These are phyloP conservation scores for Girardinichthys multiradiatus DNA, from an alignment of 2,113 vertebrate genomes.

Conservation along the genomic window DNA sequence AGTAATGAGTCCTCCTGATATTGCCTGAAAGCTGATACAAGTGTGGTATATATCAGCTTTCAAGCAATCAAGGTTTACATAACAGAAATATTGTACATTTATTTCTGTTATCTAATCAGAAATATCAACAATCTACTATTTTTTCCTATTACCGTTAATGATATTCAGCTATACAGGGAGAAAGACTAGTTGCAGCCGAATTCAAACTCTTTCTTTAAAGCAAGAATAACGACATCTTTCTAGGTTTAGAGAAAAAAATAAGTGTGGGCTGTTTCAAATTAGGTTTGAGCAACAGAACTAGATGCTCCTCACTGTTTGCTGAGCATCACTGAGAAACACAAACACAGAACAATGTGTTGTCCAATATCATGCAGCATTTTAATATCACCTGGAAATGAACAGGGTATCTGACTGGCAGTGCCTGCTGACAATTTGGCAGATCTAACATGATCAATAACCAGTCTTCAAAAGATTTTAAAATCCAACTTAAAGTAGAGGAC, in stretches of 20 bases:
- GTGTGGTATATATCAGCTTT: neutral
- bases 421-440: conserved; percentile 21
- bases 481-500: neutral
- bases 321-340: conserved; percentile 45
- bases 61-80: neutral
- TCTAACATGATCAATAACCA: conserved; percentile 26
- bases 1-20: too few species aligned
- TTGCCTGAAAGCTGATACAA: too few species aligned
- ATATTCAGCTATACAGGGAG: conserved; percentile 26
- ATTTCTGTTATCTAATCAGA: neutral
- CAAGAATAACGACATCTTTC: conserved; percentile 8
- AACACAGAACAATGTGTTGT: conserved; percentile 62
- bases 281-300: conserved; percentile 61
- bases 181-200: neutral
- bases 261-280: conserved; percentile 66
- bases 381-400: conserved; percentile 15
- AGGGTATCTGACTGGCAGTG: neutral
- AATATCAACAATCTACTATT: neutral
- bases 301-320: conserved; percentile 55
- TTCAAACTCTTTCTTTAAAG: conserved; percentile 19
- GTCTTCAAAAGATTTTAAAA: neutral
- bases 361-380: conserved; percentile 50
- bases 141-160: conserved; percentile 4
- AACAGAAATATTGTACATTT: neutral
- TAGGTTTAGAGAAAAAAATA: conserved; percentile 49